Percentiles rank a stretch among this genome's conserved stretches.
Conservation (phyloP, 2,113 vertebrate species). For the Bos indicus region DNA sequence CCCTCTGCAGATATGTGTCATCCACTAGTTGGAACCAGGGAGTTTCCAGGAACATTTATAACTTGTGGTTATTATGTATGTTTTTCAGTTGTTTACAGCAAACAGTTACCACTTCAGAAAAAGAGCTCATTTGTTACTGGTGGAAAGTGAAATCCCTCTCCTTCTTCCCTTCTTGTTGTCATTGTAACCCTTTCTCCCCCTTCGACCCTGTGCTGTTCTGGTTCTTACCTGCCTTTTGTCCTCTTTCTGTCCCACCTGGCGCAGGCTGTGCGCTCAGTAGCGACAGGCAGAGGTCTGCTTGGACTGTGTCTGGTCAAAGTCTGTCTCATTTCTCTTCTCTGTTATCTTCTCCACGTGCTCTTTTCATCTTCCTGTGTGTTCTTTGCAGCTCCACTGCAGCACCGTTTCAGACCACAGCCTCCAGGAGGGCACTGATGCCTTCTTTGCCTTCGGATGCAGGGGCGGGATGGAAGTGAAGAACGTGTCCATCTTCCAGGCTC, state of each 20-base stretch:
- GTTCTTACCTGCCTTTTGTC: background rate
- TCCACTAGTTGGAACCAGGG: conserved; percentile 54
- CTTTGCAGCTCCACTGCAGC: background rate
- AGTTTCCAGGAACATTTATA: conserved; percentile 63
- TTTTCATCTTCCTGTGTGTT: conserved; percentile 12
- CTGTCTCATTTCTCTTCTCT: background rate
- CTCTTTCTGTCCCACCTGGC: background rate
- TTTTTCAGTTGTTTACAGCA: conserved; percentile 58
- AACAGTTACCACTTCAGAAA: conserved; percentile 39
- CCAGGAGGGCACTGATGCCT: background rate
- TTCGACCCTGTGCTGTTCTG: background rate
- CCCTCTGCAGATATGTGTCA: conserved; percentile 63
- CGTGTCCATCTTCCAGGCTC: background rate
- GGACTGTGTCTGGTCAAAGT: background rate
- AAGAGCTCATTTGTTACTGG: conserved; percentile 16
- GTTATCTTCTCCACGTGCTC: background rate
- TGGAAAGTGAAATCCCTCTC: background rate
- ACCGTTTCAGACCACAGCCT: background rate
- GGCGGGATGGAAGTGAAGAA: background rate
- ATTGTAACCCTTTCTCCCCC: background rate
- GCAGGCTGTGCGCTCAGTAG: background rate
- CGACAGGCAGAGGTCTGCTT: background rate
- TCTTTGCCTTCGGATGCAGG: background rate
- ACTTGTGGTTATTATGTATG: conserved; percentile 63
- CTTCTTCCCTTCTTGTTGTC: background rate